These are phyloP conservation scores for Melinopterus prodromus DNA, from an alignment of 2,888 invertebrate genomes.

Conservation along the genomic window DNA sequence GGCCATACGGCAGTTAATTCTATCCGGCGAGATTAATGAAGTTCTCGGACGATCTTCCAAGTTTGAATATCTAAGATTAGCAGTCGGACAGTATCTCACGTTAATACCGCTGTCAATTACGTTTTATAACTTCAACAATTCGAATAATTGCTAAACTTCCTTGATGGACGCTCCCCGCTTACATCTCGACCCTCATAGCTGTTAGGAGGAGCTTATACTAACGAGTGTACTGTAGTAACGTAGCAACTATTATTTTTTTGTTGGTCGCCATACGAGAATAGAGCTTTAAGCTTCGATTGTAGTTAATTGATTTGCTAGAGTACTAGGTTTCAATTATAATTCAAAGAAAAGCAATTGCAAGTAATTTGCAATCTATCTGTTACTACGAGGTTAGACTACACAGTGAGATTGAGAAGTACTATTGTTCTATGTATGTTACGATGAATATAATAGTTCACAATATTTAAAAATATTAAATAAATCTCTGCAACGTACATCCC, in stretches of 20 bases:
- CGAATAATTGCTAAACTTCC: constrained; percentile 19
- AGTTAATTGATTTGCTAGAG: no score
- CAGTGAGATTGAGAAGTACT: no score
- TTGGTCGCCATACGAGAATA: no score
- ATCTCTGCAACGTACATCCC: no score
- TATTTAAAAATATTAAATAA: no score
- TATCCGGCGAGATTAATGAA: constrained; percentile 59
- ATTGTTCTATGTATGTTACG: no score
- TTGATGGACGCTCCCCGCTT: constrained; percentile 11
- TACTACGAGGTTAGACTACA: no score
- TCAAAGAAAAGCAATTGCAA: no score
- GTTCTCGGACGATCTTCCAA: constrained; percentile 55
- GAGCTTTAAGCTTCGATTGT: no score
- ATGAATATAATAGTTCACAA: no score
- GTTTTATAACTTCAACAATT: constrained; percentile 32
- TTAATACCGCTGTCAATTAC: constrained; percentile 37
- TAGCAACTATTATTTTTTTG: not conserved
- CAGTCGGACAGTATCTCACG: constrained; percentile 44
- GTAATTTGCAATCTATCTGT: no score
- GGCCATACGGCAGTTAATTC: constrained; percentile 57
- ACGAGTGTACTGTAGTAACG: not conserved
- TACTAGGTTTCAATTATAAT: no score
- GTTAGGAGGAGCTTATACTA: not conserved
- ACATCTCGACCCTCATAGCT: not conserved
- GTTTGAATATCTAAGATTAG: constrained; percentile 56